Evolutionary conservation across 2,113 vertebrate genomes (phyloP), one percentile per base, ranked within the genome.

Genomic region (Ochotona princeps): DNA sequence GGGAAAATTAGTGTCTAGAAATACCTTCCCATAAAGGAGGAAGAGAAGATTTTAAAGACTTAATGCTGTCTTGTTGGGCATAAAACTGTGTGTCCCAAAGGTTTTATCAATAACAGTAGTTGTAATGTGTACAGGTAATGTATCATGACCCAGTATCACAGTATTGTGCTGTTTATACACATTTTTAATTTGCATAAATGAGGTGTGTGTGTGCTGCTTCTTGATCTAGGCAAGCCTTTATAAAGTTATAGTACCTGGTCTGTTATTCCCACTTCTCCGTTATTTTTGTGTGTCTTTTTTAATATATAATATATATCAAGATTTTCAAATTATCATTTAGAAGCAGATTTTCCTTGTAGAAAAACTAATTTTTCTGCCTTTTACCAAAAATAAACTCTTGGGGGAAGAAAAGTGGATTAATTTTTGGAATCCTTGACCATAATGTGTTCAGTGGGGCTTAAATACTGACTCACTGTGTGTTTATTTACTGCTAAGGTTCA

Each of bases 1-100:
- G 98, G 97, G 98, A 98, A 98, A 97, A 96, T 98, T 98, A 98
- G 98, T 98, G 97, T 98, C 97, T 98, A 98, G 98, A 98, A 98
- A 96, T 97, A 93, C 97, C 97, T 96, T 97, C 97, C 98, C 97
- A 96, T 97, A 97, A 98, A 97, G 96, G 97, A 97, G 97, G 96
- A 98, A 97, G 96, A 97, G 94, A 96, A 97, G 96, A 95, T 98
- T 97, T 97, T 97, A 98, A 98, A 98, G 98, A 98, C 98, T 98
- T 97, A 96, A 97, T 96, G 96, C 94, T 98, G 97, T 98, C 98
- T 98, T 97, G 97, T 97, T 98, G 98, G 98, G 97, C 98, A 97
- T 98, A 98, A 97, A 97, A 98, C 96, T 96, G 95, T 98, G 98
- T 98, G 98, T 98, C 98, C 98, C 97, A 97, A 98, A 97, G 98